phyloP scores from a whole-genome alignment of 1,140 invertebrate genomes.

The Condylostylus longicornis region DNA sequence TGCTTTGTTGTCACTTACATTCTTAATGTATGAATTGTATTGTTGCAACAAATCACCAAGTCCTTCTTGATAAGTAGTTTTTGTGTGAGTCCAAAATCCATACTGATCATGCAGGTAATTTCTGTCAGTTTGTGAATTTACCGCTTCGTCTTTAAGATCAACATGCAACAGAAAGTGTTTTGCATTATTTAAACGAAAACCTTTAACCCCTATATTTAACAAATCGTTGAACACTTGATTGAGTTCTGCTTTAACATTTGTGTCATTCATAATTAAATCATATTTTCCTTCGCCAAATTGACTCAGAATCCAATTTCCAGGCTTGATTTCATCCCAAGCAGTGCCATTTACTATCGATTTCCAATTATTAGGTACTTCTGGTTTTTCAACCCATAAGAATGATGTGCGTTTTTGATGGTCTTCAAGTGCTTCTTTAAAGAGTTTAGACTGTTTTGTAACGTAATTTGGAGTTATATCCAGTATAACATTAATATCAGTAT shows the following conservation, averaged over 20 bases:
- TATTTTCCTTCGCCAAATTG: conserved; percentile 41
- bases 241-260: conserved; percentile 40
- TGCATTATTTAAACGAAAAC: conserved; percentile 54
- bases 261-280: conserved; percentile 50
- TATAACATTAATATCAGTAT: conserved; percentile 22
- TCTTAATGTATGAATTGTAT: conserved; percentile 39
- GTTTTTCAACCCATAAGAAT: conserved; percentile 18
- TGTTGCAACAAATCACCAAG: conserved; percentile 40
- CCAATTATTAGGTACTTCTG: conserved; percentile 54
- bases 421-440: conserved; percentile 18
- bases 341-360: conserved; percentile 37
- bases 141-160: conserved; percentile 32
- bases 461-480: conserved; percentile 38
- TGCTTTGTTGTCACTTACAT: conserved; percentile 35
- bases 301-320: conserved; percentile 44
- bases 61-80: conserved; percentile 40
- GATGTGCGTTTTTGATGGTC: conserved; percentile 24
- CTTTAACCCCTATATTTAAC: conserved; percentile 51
- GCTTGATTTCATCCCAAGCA: conserved; percentile 43
- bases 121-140: conserved; percentile 12
- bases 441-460: conserved; percentile 31
- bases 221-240: conserved; percentile 49
- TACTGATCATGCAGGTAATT: conserved; percentile 34
- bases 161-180: conserved; percentile 47
- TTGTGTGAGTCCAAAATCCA: conserved; percentile 40